Base-by-base conservation (phyloP, 2,888 invertebrate genomes). In the Hemaris fuciformis region DNA sequence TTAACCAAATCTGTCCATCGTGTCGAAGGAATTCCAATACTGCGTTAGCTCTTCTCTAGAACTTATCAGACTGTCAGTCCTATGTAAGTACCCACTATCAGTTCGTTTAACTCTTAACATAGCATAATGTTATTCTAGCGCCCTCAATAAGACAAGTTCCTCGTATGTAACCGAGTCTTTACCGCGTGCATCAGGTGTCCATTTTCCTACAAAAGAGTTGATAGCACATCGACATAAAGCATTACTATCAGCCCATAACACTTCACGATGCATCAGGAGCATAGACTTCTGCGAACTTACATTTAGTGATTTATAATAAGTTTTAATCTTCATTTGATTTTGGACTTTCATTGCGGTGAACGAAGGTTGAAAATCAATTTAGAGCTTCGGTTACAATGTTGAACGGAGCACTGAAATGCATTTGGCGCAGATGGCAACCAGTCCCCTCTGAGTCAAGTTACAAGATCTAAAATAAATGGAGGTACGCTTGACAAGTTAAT, bases 381-480 rank as follows among this genome's bases (percentile, higher is more conserved):
- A 4, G 18, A 48, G 41, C 23, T 1, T 27, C 48, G 23, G 8
- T 18, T 42, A 10, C 10, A 46, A 58, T 38, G 22, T 42, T 59
- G 56, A 27, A 38, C 15, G 61, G 53, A 59, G 48, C 31, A 61
- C 64, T 62, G 66, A 66, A 72, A 73, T 84, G 83, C 82, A 85
- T 84, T 83, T 79, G 80, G 72, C 82, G 77, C 88, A 87, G 88
- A 82, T 88, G 87, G 75, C 64, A 42, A 61, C 62, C 27, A 63
- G 69, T 75, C 73, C 78, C 80, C 69, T 70, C 62, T 45, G 72
- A 71, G 71, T 73, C 63, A 71, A 72, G 66, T 73, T 70, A 71
- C 71, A 72, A 71, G 72, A 71, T 70, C 66, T 72, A 66, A 69
- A 75, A 78, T 72, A 77, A 80, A 80, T 76, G 73, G 67, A 70